A percentile compares a stretch with the other conserved stretches of the same genome.
These are phyloP conservation scores for Spea bombifrons DNA, from an alignment of 2,113 vertebrate species.

Conservation along the genomic window DNA sequence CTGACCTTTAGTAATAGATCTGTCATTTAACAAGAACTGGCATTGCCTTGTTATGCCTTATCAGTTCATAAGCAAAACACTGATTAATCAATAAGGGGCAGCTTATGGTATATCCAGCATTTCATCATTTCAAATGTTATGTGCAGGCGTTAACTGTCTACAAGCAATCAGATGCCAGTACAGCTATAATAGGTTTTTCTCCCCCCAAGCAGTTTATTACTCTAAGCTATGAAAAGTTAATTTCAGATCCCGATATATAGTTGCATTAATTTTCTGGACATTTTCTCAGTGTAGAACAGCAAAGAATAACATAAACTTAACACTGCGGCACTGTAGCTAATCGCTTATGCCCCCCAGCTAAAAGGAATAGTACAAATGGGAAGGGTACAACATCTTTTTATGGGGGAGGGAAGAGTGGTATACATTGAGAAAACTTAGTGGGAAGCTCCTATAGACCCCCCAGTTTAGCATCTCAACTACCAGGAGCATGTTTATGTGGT, in stretches of 20 bases:
- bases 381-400: conserved; percentile 47
- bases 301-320: conserved; percentile 60
- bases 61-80: conserved; percentile 56
- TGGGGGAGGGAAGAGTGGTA: conserved; percentile 46
- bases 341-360: conserved; percentile 64
- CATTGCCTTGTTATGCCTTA: conserved; percentile 53
- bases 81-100: conserved; percentile 61
- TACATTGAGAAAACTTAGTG: too few relatives aligned
- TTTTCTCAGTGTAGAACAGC: conserved; percentile 58
- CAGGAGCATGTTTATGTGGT: too few relatives aligned
- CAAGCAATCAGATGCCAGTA: conserved; percentile 61
- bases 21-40: conserved; percentile 50
- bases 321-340: conserved; percentile 55
- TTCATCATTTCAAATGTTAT: conserved; percentile 69
- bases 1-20: conserved; percentile 56
- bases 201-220: conserved; percentile 73
- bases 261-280: conserved; percentile 80
- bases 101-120: conserved; percentile 58
- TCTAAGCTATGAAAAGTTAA: conserved; percentile 87
- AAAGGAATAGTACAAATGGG: conserved; percentile 49
- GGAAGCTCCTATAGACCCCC: too few relatives aligned
- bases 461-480: too few relatives aligned
- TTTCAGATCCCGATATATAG: conserved; percentile 83
- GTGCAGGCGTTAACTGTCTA: conserved; percentile 64
- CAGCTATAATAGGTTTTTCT: conserved; percentile 67